These are phyloP conservation scores for Chrysopa pallens DNA, from an alignment of 1,140 invertebrate genomes.

Conservation along the genomic window DNA sequence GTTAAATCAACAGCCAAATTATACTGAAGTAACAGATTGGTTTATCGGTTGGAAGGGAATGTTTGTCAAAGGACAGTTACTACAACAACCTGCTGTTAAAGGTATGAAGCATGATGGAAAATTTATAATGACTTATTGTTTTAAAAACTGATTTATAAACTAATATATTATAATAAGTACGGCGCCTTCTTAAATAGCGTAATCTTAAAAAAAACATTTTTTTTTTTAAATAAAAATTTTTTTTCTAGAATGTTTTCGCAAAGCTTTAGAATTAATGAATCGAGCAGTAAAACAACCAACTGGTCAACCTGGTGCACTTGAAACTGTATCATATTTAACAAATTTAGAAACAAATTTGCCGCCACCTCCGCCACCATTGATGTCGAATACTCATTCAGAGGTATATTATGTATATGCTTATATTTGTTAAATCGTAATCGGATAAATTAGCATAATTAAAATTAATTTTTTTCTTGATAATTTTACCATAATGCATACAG, in stretches of 20 bases:
- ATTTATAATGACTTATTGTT: too few relatives aligned
- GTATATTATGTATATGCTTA: too few relatives aligned
- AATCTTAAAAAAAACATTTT: neutral
- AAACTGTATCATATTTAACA: conserved; percentile 35
- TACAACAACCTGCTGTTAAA: conserved; percentile 49
- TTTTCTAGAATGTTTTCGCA: conserved; percentile 54
- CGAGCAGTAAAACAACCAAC: conserved; percentile 41
- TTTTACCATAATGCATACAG: too few relatives aligned
- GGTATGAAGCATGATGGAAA: too few relatives aligned
- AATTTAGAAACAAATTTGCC: conserved; percentile 30
- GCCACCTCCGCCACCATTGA: conserved; percentile 33
- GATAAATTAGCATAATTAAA: too few relatives aligned
- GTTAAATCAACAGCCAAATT: conserved; percentile 65
- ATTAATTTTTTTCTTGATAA: too few relatives aligned
- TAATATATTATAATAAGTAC: too few relatives aligned
- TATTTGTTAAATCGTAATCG: too few relatives aligned
- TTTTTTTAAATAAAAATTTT: too few relatives aligned
- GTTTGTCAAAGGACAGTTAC: conserved; percentile 42
- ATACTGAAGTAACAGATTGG: conserved; percentile 72
- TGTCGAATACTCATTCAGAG: conserved; percentile 9
- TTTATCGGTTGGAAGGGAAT: conserved; percentile 75
- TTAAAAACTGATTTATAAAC: too few relatives aligned
- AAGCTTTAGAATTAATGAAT: conserved; percentile 86
- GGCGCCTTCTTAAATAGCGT: too few relatives aligned
- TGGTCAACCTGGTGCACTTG: conserved; percentile 30